phyloP scores from a whole-genome alignment of 2,797 vertebrate species.

The Anableps anableps region DNA sequence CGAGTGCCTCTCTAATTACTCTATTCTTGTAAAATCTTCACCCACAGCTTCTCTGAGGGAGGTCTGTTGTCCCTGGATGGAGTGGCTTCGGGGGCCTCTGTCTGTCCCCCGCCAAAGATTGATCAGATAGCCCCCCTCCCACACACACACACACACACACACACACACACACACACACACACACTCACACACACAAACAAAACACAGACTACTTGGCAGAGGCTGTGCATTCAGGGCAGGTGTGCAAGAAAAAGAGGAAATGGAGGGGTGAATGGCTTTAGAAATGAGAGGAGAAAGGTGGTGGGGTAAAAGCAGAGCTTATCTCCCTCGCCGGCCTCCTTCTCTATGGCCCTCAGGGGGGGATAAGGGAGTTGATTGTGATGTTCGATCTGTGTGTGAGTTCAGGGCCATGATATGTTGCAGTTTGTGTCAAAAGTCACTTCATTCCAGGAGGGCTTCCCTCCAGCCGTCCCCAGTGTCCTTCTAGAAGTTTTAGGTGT shows the following conservation, averaged over 20 bases:
- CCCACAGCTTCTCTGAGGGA: constrained; percentile 58
- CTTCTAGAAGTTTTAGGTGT: constrained; percentile 61
- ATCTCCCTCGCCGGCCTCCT: constrained; percentile 63
- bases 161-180: constrained; percentile 15
- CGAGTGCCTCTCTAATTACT: constrained; percentile 73
- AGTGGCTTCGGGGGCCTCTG: constrained; percentile 58
- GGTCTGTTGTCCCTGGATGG: constrained; percentile 66
- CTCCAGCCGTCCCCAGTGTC: constrained; percentile 55
- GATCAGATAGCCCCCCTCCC: constrained; percentile 55
- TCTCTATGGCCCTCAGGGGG: constrained; percentile 47
- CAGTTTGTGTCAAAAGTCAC: constrained; percentile 75
- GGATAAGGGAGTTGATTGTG: constrained; percentile 50
- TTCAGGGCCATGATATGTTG: constrained; percentile 68
- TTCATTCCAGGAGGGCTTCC: constrained; percentile 34
- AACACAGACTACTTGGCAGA: constrained; percentile 23
- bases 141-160: constrained; percentile 16
- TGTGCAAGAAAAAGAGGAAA: constrained; percentile 39
- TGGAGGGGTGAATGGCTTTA: constrained; percentile 28
- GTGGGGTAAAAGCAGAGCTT: constrained; percentile 43
- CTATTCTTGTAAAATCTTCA: constrained; percentile 78
- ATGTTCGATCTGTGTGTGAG: constrained; percentile 37
- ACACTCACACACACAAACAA: constrained; percentile 24
- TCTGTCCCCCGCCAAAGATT: constrained; percentile 50
- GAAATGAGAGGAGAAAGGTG: constrained; percentile 49
- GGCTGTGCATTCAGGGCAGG: constrained; percentile 34